Conservation (phyloP, 2,888 invertebrate genomes). For the Neria commutata region DNA sequence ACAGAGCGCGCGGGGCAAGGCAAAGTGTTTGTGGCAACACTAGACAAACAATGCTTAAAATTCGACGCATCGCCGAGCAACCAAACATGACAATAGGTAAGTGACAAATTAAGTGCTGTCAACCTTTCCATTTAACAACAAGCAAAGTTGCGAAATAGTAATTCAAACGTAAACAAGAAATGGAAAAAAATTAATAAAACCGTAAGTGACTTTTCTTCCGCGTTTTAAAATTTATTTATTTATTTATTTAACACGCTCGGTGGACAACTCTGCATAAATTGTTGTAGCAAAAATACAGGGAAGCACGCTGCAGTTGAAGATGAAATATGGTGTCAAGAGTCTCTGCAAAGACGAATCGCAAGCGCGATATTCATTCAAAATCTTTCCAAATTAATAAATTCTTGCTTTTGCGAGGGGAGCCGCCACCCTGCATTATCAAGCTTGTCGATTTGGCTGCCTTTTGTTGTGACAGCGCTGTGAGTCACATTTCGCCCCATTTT, state of each 20-base stretch:
- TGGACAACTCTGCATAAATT: no score
- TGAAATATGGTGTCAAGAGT: no score
- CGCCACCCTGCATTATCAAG: neutral
- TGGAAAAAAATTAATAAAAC: no score
- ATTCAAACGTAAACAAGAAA: no score
- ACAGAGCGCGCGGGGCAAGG: neutral
- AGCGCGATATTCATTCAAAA: slow-evolving; percentile 10
- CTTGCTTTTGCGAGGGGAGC: neutral
- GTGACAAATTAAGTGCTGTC: neutral
- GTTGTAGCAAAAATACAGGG: no score
- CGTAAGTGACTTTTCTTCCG: no score
- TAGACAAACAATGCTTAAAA: neutral
- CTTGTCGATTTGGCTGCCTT: slow-evolving; percentile 1
- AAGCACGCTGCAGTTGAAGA: no score
- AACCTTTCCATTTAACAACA: neutral
- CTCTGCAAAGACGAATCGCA: neutral
- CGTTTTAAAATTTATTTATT: no score
- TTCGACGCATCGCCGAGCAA: no score
- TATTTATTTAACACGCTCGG: no score
- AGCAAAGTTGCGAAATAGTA: neutral
- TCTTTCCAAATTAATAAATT: slow-evolving; percentile 12
- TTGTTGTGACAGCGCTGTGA: neutral
- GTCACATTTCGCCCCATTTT: slow-evolving; percentile 1
- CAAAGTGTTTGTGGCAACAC: neutral
- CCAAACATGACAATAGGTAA: no score